Base-by-base conservation (phyloP, 2,888 invertebrate genomes). In the Caradrina kadenii region DNA sequence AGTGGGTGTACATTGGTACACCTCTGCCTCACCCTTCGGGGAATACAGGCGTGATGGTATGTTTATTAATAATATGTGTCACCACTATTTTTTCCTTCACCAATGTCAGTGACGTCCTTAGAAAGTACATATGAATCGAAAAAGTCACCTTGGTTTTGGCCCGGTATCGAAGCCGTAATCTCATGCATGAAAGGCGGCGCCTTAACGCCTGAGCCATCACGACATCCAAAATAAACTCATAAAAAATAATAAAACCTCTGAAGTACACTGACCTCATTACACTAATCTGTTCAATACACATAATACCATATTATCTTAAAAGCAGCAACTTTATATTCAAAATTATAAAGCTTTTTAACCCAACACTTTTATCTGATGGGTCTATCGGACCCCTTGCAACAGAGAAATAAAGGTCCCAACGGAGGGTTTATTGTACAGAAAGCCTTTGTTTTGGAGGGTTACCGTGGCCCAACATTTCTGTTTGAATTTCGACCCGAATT, bases 371-470 rank as follows among this genome's bases (percentile, higher is more conserved):
- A 79, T 83, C 70, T 54, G 68, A 69, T 73, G 55, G 79, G 69
- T 76, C 67, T 63, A 61, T 69, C 22, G 45, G 65, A 64, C 71
- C 73, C 76, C 71, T 78, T 64, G 67, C 50, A 73, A 66, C 49
- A 63, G 72, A 69, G 74, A 75, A 82, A 73, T 80, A 80, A 72
- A 80, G 54, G 64, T 70, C 74, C 67, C 70, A 58, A 48, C 39
- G 68, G 67, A 64, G 67, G 68, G 73, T 56, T 75, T 76, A 69
- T 82, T 80, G 77, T 72, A 65, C 71, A 69, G 49, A 48, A 74
- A 80, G 72, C 83, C 73, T 82, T 86, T 88, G 86, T 80, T 73
- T 79, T 55, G 62, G 54, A 73, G 75, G 74, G 77, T 82, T 82
- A 81, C 76, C 76, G 78, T 84, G 75, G 74, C 67, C 73, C 70